Evolutionary conservation across 2,797 vertebrate genomes (phyloP), one percentile per base, ranked within the genome.

Genomic region (Hozukius guyotensis): DNA sequence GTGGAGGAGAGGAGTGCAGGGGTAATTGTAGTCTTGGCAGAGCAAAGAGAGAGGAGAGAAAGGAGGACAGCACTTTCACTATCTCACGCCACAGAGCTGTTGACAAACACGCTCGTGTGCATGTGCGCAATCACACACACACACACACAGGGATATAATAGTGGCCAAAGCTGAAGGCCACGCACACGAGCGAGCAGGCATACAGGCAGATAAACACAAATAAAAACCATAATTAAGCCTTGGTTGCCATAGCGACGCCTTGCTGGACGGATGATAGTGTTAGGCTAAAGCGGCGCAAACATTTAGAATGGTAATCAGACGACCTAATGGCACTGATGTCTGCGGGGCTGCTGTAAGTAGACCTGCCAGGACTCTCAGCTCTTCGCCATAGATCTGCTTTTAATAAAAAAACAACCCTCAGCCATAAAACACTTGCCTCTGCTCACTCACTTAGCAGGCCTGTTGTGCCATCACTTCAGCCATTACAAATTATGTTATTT

Each of bases 401-500:
- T 87, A 88, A 82, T 85, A 83, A 83, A 72, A 85, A 72, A 69
- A 82, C 56, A 77, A 77, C 59, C 72, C 75, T 81, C 74, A 75
- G 78, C 82, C 62, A 81, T 91, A 83, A 91, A 89, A 81, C 80
- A 85, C 85, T 88, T 84, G 87, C 91, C 82, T 89, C 89, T 83
- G 83, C 89, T 90, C 88, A 86, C 88, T 93, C 93, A 93, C 93
- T 94, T 92, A 93, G 93, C 89, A 81, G 78, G 82, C 83, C 89
- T 88, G 92, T 94, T 93, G 90, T 92, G 91, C 90, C 92, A 94
- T 94, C 93, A 88, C 92, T 94, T 91, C 87, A 94, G 93, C 93
- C 92, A 90, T 96, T 96, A 96, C 95, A 96, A 95, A 96, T 95
- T 88, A 95, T 94, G 95, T 96, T 96, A 95, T 96, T 96, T 95